Percentiles rank a stretch among this genome's conserved stretches.
phyloP scores from a whole-genome alignment of 2,797 vertebrate species.

The Thaleichthys pacificus region DNA sequence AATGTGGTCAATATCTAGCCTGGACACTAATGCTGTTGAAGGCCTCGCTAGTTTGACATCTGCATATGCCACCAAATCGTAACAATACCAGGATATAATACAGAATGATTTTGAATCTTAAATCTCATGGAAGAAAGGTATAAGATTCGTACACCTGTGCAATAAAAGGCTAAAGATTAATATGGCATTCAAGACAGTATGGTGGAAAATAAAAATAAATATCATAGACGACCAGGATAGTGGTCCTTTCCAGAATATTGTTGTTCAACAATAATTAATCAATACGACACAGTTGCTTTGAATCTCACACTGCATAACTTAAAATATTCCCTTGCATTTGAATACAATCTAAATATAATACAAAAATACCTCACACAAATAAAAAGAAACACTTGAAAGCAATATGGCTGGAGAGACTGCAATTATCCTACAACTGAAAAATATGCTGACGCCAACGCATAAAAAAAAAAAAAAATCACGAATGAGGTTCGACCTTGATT shows the following conservation, averaged over 20 bases:
- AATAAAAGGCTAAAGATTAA: no score
- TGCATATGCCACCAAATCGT: no score
- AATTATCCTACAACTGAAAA: conserved; percentile 42
- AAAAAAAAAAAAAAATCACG: conserved; percentile 10
- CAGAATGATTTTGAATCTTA: no score
- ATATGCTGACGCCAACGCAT: conserved; percentile 45
- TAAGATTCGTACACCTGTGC: no score
- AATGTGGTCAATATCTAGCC: no score
- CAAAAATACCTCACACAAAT: neutral
- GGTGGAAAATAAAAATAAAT: no score
- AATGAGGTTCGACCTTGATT: conserved; percentile 39
- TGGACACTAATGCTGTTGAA: no score
- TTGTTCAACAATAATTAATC: neutral
- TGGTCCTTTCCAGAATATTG: neutral
- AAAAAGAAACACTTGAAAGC: conserved; percentile 23
- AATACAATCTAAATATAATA: neutral
- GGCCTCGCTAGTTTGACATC: no score
- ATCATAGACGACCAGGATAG: neutral
- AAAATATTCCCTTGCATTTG: no score
- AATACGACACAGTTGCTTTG: neutral
- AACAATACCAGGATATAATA: no score
- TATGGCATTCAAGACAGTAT: no score
- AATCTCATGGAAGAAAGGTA: no score
- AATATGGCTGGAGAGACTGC: conserved; percentile 43
- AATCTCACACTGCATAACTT: neutral